Evolutionary conservation across 2,797 vertebrate genomes (phyloP).

Genomic region (Oophaga sylvatica): DNA sequence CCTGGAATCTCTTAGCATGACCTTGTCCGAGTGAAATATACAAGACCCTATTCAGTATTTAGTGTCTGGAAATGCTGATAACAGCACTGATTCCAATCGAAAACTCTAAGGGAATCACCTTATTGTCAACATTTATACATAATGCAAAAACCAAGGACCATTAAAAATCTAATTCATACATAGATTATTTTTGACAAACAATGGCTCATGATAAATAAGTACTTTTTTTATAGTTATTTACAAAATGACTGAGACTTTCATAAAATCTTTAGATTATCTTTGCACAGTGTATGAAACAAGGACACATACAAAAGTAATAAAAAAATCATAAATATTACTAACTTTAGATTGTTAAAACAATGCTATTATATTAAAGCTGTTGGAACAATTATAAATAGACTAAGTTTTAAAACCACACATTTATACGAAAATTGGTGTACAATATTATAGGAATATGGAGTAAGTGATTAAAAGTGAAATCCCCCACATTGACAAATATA

Average conservation of each 20-base stretch:
- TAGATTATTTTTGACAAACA: slow-evolving; percentile 25
- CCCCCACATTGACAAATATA: no score
- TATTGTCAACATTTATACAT: slow-evolving; percentile 51
- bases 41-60: slow-evolving; percentile 54
- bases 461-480: no score
- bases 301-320: not conserved
- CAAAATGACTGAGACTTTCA: not conserved
- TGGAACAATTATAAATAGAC: not conserved
- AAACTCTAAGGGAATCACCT: slow-evolving; percentile 43
- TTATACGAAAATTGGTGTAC: no score
- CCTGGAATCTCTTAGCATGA: slow-evolving; percentile 58
- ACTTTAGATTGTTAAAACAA: not conserved
- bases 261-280: slow-evolving; percentile 4
- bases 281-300: not conserved
- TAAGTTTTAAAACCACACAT: not conserved
- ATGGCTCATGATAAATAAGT: slow-evolving; percentile 6
- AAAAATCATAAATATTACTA: not conserved
- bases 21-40: slow-evolving; percentile 57
- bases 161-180: slow-evolving; percentile 35
- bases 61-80: slow-evolving; percentile 60
- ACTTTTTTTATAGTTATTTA: slow-evolving; percentile 39
- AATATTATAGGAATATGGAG: no score
- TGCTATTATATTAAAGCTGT: not conserved
- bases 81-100: slow-evolving; percentile 53
- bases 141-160: slow-evolving; percentile 33